phyloP scores from a whole-genome alignment of 2,888 invertebrate genomes.

The Himalopsyche anomala region DNA sequence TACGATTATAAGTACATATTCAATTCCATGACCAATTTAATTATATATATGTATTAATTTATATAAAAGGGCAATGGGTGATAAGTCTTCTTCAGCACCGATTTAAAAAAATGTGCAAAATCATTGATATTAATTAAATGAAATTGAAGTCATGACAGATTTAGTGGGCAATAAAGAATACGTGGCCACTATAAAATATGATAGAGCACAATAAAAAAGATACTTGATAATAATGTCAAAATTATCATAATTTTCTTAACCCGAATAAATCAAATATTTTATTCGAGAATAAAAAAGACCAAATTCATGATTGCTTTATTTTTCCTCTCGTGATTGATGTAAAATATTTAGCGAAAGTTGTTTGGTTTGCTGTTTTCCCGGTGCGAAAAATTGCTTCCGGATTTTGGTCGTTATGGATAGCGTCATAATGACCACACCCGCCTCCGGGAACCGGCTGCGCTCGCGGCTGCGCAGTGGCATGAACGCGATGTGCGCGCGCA shows the following conservation, averaged over 20 bases:
- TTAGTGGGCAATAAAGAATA: too few relatives aligned
- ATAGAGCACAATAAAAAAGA: too few relatives aligned
- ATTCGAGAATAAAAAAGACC: too few relatives aligned
- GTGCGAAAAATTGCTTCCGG: neutral
- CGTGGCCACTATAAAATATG: too few relatives aligned
- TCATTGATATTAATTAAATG: too few relatives aligned
- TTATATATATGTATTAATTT: neutral
- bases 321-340: neutral
- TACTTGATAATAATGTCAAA: too few relatives aligned
- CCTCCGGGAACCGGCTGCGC: constrained; percentile 70
- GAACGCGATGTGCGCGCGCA: constrained; percentile 67
- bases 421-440: constrained; percentile 74
- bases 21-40: neutral
- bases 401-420: constrained; percentile 73
- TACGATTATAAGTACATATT: neutral
- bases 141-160: too few relatives aligned
- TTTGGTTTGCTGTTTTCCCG: neutral
- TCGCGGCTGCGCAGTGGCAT: constrained; percentile 73
- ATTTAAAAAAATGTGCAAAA: too few relatives aligned
- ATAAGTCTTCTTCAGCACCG: neutral
- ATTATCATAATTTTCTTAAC: too few relatives aligned
- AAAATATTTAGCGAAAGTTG: neutral
- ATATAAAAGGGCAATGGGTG: neutral
- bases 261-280: too few relatives aligned
- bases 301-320: too few relatives aligned